These are phyloP conservation scores for Syngnathus typhle DNA, from an alignment of 2,113 vertebrate species.

Conservation along the genomic window DNA sequence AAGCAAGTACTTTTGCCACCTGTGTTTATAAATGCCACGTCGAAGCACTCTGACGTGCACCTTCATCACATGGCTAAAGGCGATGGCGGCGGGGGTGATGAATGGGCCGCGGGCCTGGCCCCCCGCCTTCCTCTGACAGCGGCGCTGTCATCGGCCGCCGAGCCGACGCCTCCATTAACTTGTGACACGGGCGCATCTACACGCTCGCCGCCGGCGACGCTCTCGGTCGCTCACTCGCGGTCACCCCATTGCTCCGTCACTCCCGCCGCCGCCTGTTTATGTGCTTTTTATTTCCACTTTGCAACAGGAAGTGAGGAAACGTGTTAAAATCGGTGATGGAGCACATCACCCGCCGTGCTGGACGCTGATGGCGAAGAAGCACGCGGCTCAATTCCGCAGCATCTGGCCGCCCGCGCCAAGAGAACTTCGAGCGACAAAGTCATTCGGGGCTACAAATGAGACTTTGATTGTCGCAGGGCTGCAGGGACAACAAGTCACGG, in stretches of 20 bases:
- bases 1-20: background rate
- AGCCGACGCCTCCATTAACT: slow-evolving; percentile 69
- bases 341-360: background rate
- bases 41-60: slow-evolving; percentile 65
- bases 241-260: slow-evolving; percentile 15
- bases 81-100: slow-evolving; percentile 63
- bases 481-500: slow-evolving; percentile 15
- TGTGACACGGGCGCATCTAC: slow-evolving; percentile 57
- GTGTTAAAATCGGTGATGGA: background rate
- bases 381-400: background rate
- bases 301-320: background rate
- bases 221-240: slow-evolving; percentile 48
- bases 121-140: slow-evolving; percentile 64
- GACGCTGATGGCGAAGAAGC: background rate
- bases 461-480: slow-evolving; percentile 23
- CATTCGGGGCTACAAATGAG: slow-evolving; percentile 17
- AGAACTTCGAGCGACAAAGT: slow-evolving; percentile 18
- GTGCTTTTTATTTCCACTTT: slow-evolving; percentile 13
- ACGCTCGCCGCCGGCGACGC: slow-evolving; percentile 51
- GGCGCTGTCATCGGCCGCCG: slow-evolving; percentile 72
- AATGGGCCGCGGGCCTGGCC: slow-evolving; percentile 64
- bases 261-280: background rate
- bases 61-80: slow-evolving; percentile 71
- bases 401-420: background rate
- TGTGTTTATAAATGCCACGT: slow-evolving; percentile 30